These are phyloP conservation scores for Archivesica marissinica DNA, from an alignment of 1,140 invertebrate genomes.

Conservation along the genomic window DNA sequence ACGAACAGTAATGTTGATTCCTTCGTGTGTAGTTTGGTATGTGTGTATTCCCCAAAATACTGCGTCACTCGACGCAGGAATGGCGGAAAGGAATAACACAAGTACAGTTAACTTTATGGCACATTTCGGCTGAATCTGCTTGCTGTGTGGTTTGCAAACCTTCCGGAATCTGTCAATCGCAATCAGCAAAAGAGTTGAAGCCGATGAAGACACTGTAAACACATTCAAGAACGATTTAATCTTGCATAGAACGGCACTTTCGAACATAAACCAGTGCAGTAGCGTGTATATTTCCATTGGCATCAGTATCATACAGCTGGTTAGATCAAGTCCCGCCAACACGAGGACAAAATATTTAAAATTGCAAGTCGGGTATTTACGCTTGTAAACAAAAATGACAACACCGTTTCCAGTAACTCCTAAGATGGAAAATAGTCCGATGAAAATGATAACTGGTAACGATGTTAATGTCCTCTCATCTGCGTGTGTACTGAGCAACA, in stretches of 20 bases:
- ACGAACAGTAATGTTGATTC: not conserved
- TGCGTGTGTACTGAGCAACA: too few species aligned
- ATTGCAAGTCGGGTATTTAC: slow-evolving; percentile 63
- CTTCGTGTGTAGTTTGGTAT: not conserved
- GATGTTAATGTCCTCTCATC: slow-evolving; percentile 12
- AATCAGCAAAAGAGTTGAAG: slow-evolving; percentile 66
- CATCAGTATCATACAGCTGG: slow-evolving; percentile 68
- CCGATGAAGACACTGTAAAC: slow-evolving; percentile 69
- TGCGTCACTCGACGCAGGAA: slow-evolving; percentile 33
- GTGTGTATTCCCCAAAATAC: slow-evolving; percentile 57
- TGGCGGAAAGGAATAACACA: not conserved
- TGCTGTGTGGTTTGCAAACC: slow-evolving; percentile 67
- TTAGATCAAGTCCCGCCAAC: slow-evolving; percentile 67
- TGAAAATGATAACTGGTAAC: slow-evolving; percentile 59
- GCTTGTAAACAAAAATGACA: slow-evolving; percentile 68
- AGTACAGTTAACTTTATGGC: slow-evolving; percentile 28
- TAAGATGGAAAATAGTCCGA: slow-evolving; percentile 54
- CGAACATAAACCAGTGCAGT: slow-evolving; percentile 68
- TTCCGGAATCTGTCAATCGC: slow-evolving; percentile 71
- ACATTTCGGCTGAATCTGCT: slow-evolving; percentile 63
- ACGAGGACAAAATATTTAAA: slow-evolving; percentile 68
- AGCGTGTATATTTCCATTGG: slow-evolving; percentile 71
- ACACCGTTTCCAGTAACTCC: slow-evolving; percentile 68
- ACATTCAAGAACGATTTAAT: slow-evolving; percentile 65
- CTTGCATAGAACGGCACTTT: slow-evolving; percentile 63